Evolutionary conservation across 2,888 invertebrate species (phyloP).

Genomic region (Antheraea assamensis): DNA sequence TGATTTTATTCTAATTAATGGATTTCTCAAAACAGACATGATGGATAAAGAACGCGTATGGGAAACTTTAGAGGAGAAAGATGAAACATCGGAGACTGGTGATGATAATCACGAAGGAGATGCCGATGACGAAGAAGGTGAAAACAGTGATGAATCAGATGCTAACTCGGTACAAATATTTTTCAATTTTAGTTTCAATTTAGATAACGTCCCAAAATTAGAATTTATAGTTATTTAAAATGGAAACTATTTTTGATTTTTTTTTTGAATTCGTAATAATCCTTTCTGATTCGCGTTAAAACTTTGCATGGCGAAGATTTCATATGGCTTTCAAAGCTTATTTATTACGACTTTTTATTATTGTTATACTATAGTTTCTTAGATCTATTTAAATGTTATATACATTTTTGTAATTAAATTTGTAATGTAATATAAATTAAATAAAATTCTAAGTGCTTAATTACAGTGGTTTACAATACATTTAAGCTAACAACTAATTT

Average conservation of each 20-base stretch:
- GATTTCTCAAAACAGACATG: slow-evolving; percentile 58
- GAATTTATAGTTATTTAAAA: too few relatives aligned
- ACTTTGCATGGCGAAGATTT: too few relatives aligned
- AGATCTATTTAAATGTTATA: too few relatives aligned
- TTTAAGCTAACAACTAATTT: neutral
- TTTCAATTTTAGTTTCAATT: neutral
- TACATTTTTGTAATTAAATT: too few relatives aligned
- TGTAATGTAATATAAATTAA: neutral
- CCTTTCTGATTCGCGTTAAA: too few relatives aligned
- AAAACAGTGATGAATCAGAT: slow-evolving; percentile 34
- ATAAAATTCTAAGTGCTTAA: neutral
- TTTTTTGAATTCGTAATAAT: too few relatives aligned
- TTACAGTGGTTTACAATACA: neutral
- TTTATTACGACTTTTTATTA: too few relatives aligned
- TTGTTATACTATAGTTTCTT: too few relatives aligned
- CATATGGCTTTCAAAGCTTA: too few relatives aligned
- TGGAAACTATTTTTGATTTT: neutral
- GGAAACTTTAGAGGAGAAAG: slow-evolving; percentile 81
- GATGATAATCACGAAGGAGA: slow-evolving; percentile 49
- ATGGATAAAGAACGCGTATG: slow-evolving; percentile 80
- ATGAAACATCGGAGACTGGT: slow-evolving; percentile 61
- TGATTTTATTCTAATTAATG: slow-evolving; percentile 10
- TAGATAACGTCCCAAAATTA: too few relatives aligned
- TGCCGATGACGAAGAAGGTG: slow-evolving; percentile 48
- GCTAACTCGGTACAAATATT: slow-evolving; percentile 23